phyloP scores from a whole-genome alignment of 2,113 vertebrate genomes.

The Trichomycterus rosablanca region DNA sequence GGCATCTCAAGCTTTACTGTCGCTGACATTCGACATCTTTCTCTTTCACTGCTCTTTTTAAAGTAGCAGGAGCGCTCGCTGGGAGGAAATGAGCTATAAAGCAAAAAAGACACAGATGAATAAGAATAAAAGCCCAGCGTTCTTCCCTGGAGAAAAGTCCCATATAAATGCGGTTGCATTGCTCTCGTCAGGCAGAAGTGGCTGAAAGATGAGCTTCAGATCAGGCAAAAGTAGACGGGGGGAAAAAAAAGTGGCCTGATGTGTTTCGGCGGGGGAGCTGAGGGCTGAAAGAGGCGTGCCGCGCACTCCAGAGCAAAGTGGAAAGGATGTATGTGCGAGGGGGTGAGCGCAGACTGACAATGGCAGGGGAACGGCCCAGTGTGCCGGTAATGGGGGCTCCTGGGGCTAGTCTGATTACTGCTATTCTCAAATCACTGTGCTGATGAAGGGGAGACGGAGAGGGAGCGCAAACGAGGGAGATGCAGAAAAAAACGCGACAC shows the following conservation, averaged over 20 bases:
- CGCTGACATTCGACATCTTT: background rate
- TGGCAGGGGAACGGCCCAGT: conserved; percentile 37
- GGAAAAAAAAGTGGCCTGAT: conserved; percentile 19
- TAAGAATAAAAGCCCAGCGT: conserved; percentile 19
- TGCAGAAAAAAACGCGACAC: background rate
- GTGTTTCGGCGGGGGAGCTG: conserved; percentile 14
- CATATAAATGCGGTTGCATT: conserved; percentile 26
- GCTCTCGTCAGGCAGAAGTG: conserved; percentile 14
- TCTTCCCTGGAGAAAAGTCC: conserved; percentile 28
- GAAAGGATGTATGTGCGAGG: background rate
- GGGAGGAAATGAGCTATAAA: conserved; percentile 29
- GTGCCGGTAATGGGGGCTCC: conserved; percentile 39
- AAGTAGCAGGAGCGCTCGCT: conserved; percentile 17
- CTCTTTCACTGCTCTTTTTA: conserved; percentile 15
- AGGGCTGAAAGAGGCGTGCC: conserved; percentile 21
- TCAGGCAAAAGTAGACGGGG: conserved; percentile 30
- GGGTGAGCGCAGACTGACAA: conserved; percentile 27
- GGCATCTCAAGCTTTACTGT: conserved; percentile 6
- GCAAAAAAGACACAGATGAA: conserved; percentile 26
- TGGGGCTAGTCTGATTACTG: conserved; percentile 46
- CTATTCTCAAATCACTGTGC: conserved; percentile 41
- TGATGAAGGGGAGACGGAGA: conserved; percentile 27
- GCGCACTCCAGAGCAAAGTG: background rate
- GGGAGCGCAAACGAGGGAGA: background rate
- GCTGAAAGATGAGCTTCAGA: conserved; percentile 22